Percentiles rank a stretch among this genome's conserved stretches.
Conservation (phyloP, 2,113 vertebrate genomes). For the Lepidothrix coronata region DNA sequence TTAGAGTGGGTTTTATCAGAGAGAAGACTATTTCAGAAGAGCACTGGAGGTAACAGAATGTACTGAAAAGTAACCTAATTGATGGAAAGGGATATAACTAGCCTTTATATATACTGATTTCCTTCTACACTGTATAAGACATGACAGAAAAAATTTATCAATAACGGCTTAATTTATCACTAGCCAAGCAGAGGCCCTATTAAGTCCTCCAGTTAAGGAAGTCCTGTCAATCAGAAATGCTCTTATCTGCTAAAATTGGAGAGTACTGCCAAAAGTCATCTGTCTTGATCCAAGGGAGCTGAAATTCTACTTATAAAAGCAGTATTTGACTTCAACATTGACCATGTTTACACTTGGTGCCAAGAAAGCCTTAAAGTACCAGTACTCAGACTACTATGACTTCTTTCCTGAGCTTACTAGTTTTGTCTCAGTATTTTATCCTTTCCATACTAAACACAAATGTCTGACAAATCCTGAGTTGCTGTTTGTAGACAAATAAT, state of each 20-base stretch:
- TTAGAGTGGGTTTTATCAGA: background rate
- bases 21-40: background rate
- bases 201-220: background rate
- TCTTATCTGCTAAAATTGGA: background rate
- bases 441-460: background rate
- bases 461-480: background rate
- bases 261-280: background rate
- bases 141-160: background rate
- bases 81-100: background rate
- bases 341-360: background rate
- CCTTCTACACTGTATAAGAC: background rate
- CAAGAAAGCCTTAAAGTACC: background rate
- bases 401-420: background rate
- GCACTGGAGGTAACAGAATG: background rate
- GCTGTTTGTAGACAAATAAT: background rate
- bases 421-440: background rate
- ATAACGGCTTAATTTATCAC: background rate
- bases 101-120: background rate
- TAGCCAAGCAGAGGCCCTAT: background rate
- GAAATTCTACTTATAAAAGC: background rate
- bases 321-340: background rate
- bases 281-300: background rate
- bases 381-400: background rate
- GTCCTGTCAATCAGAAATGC: background rate
- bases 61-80: background rate